A percentile compares a stretch with the other conserved stretches of the same genome.
These are phyloP conservation scores for Pimephales promelas DNA, from an alignment of 2,113 vertebrate species.

Conservation along the genomic window DNA sequence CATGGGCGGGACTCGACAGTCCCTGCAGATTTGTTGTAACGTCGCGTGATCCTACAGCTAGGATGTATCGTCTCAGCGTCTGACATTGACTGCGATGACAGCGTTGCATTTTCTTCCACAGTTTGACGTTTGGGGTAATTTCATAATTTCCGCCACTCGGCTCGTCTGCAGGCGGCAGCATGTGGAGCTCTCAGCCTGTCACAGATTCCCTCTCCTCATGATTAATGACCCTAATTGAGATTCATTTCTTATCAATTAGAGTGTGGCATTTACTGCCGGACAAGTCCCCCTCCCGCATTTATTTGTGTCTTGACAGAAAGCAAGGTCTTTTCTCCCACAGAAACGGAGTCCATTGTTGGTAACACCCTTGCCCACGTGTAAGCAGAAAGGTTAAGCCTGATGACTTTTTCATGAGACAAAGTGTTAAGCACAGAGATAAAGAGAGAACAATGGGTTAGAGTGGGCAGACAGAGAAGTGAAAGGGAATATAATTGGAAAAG, in stretches of 20 bases:
- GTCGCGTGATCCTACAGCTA: slow-evolving; percentile 55
- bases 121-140: slow-evolving; percentile 65
- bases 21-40: slow-evolving; percentile 44
- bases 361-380: slow-evolving; percentile 61
- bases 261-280: slow-evolving; percentile 75
- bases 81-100: slow-evolving; percentile 56
- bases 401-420: slow-evolving; percentile 45
- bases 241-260: slow-evolving; percentile 73
- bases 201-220: slow-evolving; percentile 61
- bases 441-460: background rate
- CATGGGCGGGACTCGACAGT: background rate
- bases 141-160: slow-evolving; percentile 68
- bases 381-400: slow-evolving; percentile 63
- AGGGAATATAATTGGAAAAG: slow-evolving; percentile 19
- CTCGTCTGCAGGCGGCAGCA: slow-evolving; percentile 62
- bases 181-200: slow-evolving; percentile 67
- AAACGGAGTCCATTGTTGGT: slow-evolving; percentile 54
- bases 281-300: slow-evolving; percentile 62
- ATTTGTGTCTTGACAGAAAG: slow-evolving; percentile 70
- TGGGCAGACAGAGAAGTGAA: slow-evolving; percentile 21
- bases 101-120: slow-evolving; percentile 53
- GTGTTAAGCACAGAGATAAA: slow-evolving; percentile 41
- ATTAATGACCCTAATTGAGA: slow-evolving; percentile 80
- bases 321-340: slow-evolving; percentile 62
- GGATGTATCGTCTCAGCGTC: slow-evolving; percentile 58